phyloP scores from a whole-genome alignment of 2,797 vertebrate species.

The Manis pentadactyla region DNA sequence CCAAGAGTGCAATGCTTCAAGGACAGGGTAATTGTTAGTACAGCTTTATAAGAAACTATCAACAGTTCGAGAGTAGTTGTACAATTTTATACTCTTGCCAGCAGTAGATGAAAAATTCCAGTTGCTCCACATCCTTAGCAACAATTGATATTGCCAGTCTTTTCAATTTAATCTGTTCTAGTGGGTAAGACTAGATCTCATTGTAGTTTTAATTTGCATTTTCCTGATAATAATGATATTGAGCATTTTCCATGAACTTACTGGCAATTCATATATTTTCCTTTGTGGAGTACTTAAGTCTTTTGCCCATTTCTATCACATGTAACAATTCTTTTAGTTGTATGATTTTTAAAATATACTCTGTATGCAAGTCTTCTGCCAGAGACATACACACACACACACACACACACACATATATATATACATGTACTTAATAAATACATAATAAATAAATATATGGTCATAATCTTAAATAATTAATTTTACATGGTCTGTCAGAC shows the following conservation, averaged over 20 bases:
- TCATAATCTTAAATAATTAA: background rate
- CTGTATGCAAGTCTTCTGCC: background rate
- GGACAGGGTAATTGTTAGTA: background rate
- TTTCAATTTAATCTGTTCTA: background rate
- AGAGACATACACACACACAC: no score
- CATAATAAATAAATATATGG: background rate
- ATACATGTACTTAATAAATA: background rate
- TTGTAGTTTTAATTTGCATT: conserved; percentile 41
- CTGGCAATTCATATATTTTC: background rate
- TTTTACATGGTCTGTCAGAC: background rate
- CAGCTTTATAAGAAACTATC: background rate
- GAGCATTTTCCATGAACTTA: background rate
- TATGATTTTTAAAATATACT: background rate
- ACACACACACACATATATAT: background rate
- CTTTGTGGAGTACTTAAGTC: background rate
- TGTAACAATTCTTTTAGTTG: background rate
- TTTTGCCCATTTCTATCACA: background rate
- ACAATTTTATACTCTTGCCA: background rate
- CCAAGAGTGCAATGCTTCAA: background rate
- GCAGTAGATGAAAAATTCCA: background rate
- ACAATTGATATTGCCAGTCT: background rate
- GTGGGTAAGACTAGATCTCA: background rate
- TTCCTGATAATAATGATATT: background rate
- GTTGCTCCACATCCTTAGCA: background rate
- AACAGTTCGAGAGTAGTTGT: background rate